Conservation (phyloP, 1,140 invertebrate genomes). For the Homalodisca vitripennis region DNA sequence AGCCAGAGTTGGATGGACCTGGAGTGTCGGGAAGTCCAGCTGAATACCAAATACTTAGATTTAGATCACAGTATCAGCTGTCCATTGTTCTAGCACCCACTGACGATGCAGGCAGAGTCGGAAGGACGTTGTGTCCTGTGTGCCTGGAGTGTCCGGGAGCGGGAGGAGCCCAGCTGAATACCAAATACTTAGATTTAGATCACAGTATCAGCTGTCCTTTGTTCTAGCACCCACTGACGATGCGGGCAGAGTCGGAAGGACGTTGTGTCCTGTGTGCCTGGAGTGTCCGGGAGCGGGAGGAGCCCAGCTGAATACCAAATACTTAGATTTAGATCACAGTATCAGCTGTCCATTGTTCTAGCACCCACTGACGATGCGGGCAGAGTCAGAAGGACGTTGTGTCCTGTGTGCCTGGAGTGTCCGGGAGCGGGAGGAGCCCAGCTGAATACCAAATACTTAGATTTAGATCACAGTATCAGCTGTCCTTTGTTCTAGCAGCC, state of each 20-base stretch:
- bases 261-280: conserved; percentile 33
- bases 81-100: conserved; percentile 32
- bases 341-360: too few species aligned
- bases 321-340: too few species aligned
- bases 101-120: conserved; percentile 17
- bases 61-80: too few species aligned
- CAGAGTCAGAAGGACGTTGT: conserved; percentile 28
- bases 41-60: too few species aligned
- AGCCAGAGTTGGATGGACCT: too few species aligned
- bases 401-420: conserved; percentile 33
- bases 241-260: conserved; percentile 17
- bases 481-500: conserved; percentile 33
- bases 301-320: conserved; percentile 19
- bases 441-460: too few species aligned
- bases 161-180: conserved; percentile 15
- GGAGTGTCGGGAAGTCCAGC: too few species aligned
- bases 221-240: conserved; percentile 30
- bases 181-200: too few species aligned
- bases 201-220: too few species aligned
- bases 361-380: conserved; percentile 24
- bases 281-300: conserved; percentile 28
- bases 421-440: conserved; percentile 21
- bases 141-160: conserved; percentile 31
- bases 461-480: too few species aligned
- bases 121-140: conserved; percentile 31